Conservation (phyloP, 2,888 invertebrate species). For the Palloptera scutellata region DNA sequence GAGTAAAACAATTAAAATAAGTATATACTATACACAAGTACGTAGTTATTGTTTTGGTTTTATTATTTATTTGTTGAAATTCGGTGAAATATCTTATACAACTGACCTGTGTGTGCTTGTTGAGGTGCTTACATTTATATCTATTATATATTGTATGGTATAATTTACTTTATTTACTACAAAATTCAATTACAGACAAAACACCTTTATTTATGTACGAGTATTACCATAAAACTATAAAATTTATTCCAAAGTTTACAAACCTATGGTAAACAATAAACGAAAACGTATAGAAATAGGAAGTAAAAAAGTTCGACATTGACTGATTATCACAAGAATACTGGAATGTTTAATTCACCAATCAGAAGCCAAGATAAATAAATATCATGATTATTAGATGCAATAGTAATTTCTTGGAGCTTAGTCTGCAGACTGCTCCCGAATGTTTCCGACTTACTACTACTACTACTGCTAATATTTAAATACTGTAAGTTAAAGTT, state of each 20-base stretch:
- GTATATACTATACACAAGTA: too few species aligned
- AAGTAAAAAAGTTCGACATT: slow-evolving; percentile 38
- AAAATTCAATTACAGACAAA: not conserved
- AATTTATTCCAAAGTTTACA: slow-evolving; percentile 13
- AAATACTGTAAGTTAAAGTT: slow-evolving; percentile 1
- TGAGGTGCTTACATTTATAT: slow-evolving; percentile 4
- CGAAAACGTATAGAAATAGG: slow-evolving; percentile 22
- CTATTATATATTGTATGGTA: not conserved
- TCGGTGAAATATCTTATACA: not conserved
- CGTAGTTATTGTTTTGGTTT: not conserved
- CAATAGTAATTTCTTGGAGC: too few species aligned
- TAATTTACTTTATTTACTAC: not conserved
- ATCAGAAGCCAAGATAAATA: too few species aligned
- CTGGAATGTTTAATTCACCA: slow-evolving; percentile 36
- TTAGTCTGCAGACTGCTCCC: too few species aligned
- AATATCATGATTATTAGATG: too few species aligned
- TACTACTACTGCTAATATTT: too few species aligned
- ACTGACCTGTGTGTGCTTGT: not conserved
- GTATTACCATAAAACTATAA: slow-evolving; percentile 16
- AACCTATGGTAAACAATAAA: slow-evolving; percentile 6
- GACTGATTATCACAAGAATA: slow-evolving; percentile 45
- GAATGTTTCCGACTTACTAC: not conserved
- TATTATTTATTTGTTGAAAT: slow-evolving; percentile 3
- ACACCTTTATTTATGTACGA: not conserved
- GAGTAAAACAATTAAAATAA: slow-evolving; percentile 3